These are phyloP conservation scores for Sebastes goodei DNA, from an alignment of 2,797 vertebrate species.

Conservation along the genomic window DNA sequence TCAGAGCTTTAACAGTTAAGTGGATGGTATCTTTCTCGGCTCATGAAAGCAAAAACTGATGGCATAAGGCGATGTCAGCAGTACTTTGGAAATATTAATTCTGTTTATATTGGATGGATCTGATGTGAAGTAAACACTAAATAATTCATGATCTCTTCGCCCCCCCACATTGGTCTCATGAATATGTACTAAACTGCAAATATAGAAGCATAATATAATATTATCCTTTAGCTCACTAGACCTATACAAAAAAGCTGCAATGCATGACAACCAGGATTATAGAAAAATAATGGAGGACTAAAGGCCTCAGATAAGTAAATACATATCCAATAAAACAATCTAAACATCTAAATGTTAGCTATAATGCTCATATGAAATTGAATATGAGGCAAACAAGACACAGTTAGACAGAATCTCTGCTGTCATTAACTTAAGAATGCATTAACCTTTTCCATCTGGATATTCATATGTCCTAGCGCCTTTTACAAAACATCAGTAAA, in stretches of 20 bases:
- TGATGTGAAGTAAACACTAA: slow-evolving; percentile 80
- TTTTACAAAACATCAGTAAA: slow-evolving; percentile 53
- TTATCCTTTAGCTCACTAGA: neutral
- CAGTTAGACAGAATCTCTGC: slow-evolving; percentile 30
- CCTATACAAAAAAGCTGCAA: neutral
- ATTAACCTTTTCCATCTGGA: slow-evolving; percentile 75
- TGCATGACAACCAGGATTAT: neutral
- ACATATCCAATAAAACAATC: neutral
- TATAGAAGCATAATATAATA: slow-evolving; percentile 40
- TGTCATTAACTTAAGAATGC: slow-evolving; percentile 59
- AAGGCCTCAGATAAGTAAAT: neutral
- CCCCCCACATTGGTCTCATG: slow-evolving; percentile 42
- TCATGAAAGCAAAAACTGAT: slow-evolving; percentile 44
- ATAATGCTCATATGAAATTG: slow-evolving; percentile 13
- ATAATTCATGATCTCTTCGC: slow-evolving; percentile 73
- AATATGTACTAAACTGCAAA: slow-evolving; percentile 58
- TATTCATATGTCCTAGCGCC: slow-evolving; percentile 50
- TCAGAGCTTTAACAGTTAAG: neutral
- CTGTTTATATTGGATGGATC: slow-evolving; percentile 69
- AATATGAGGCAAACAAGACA: slow-evolving; percentile 5
- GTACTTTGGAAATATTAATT: slow-evolving; percentile 53
- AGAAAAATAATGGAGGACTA: neutral
- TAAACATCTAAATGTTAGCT: neutral
- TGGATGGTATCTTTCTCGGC: neutral
- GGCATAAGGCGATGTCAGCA: slow-evolving; percentile 48